Base-by-base conservation (phyloP, 2,888 invertebrate species). In the Philereme vetulata region DNA sequence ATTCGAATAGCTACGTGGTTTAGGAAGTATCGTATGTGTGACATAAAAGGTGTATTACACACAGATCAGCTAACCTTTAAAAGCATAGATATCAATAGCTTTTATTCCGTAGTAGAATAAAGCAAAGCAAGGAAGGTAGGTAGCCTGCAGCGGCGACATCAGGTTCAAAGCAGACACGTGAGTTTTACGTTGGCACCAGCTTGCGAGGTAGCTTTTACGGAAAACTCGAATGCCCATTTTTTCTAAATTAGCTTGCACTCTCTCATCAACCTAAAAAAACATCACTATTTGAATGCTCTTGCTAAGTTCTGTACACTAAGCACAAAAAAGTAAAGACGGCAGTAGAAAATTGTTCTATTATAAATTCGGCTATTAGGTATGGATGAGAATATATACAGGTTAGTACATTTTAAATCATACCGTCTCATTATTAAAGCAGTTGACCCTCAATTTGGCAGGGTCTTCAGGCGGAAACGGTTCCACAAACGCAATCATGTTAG, bases 91-190 rank as follows among this genome's bases (percentile, higher is more conserved):
- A 68, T 89, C 82, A 43, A 95, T 93, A 6, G 90, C 91, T 64
- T 93, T 94, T 10, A 90, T 74, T 4, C 92, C 90, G 68, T 93
- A 95, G 74, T 93, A 93, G 70, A 95, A 93, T 42, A 95, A 74
- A 0, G 93, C 94, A 62, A 94, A 88, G 65, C 94, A 94, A 0
- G 88, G 81, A 0, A 94, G 57, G 0, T 81, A 77, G 8, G 91
- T 77, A 3, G 84, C 81, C 44, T 89, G 86, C 0, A 90, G 78
- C 3, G 87, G 84, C 0, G 93, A 88, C 82, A 94, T 93, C 10
- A 95, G 85, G 49, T 86, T 84, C 1, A 94, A 70, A 1, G 72
- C 69, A 1, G 81, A 78, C 1, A 86, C 84, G 0, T 86, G 80
- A 7, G 71, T 72, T 1, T 71, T 74, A 0, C 60, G 75, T 65